Evolutionary conservation across 2,797 vertebrate species (phyloP).

Genomic region (Hephaestus fuliginosus): DNA sequence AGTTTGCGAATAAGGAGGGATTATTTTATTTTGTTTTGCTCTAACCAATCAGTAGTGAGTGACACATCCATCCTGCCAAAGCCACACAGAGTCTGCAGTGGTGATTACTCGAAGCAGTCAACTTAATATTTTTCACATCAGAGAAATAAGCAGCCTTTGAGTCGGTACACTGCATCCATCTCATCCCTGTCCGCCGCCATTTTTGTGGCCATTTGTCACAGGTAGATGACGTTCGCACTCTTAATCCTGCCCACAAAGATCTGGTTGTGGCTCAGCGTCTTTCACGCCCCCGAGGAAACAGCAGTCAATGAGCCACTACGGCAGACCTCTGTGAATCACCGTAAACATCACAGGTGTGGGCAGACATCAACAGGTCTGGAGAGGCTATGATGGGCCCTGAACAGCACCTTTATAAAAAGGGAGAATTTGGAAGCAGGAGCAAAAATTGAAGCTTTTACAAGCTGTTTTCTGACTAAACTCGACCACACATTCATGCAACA

Average conservation of each 20-base stretch:
- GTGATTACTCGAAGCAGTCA: not conserved
- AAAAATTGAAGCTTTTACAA: slow-evolving; percentile 5
- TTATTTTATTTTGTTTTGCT: not conserved
- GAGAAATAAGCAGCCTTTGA: not conserved
- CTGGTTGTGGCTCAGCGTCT: not conserved
- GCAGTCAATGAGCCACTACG: not conserved
- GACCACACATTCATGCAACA: slow-evolving; percentile 2
- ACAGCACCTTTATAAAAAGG: not conserved
- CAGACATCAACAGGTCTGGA: not conserved
- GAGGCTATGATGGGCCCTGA: not conserved
- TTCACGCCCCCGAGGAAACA: not conserved
- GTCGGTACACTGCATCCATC: not conserved
- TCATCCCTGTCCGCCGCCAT: too few relatives aligned
- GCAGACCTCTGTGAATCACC: not conserved
- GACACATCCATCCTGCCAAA: too few relatives aligned
- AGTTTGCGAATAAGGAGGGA: not conserved
- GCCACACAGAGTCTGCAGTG: too few relatives aligned
- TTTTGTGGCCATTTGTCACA: not conserved
- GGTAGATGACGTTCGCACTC: not conserved
- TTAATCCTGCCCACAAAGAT: not conserved
- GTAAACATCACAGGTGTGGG: slow-evolving; percentile 2
- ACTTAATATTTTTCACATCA: not conserved
- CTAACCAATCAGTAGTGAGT: not conserved
- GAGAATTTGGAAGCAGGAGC: not conserved
- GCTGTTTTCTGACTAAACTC: slow-evolving; percentile 1